phyloP scores from a whole-genome alignment of 53 echinoderm and acorn worm genomes.

The Crossaster papposus region DNA sequence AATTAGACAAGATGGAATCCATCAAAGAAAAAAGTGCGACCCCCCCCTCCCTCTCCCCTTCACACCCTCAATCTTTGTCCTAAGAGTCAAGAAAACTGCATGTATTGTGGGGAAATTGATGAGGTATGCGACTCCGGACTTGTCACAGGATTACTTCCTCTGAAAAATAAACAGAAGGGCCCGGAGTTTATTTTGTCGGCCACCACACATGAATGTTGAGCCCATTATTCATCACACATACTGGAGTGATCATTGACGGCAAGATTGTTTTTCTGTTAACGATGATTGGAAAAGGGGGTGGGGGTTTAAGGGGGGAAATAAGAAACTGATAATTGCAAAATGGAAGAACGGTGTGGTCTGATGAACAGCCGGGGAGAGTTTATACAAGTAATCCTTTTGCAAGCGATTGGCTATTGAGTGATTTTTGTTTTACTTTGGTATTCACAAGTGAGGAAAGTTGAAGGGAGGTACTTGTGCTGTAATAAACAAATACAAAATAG shows the following conservation, averaged over 20 bases:
- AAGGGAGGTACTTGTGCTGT: background rate
- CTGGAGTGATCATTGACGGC: background rate
- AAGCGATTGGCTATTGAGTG: background rate
- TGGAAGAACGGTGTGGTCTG: background rate
- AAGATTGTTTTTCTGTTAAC: background rate
- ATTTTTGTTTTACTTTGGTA: background rate
- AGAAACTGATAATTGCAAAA: background rate
- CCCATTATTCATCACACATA: slow-evolving; percentile 12
- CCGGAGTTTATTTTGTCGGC: slow-evolving; percentile 46
- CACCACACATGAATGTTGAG: slow-evolving; percentile 35
- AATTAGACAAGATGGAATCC: slow-evolving; percentile 6
- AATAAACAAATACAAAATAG: no score
- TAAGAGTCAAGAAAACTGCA: background rate
- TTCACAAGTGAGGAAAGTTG: background rate
- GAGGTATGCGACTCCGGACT: slow-evolving; percentile 6
- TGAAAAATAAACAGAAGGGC: slow-evolving; percentile 43
- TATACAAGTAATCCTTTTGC: background rate
- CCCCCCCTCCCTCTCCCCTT: background rate
- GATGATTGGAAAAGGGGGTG: slow-evolving; percentile 17
- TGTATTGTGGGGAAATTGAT: slow-evolving; percentile 23
- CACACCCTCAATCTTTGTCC: background rate
- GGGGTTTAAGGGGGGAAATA: background rate
- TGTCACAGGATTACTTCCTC: slow-evolving; percentile 9
- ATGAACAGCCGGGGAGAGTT: background rate
- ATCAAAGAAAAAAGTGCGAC: slow-evolving; percentile 36